Percentiles rank a stretch among this genome's conserved stretches.
These are phyloP conservation scores for Crotophaga sulcirostris DNA, from an alignment of 2,113 vertebrate genomes.

Conservation along the genomic window DNA sequence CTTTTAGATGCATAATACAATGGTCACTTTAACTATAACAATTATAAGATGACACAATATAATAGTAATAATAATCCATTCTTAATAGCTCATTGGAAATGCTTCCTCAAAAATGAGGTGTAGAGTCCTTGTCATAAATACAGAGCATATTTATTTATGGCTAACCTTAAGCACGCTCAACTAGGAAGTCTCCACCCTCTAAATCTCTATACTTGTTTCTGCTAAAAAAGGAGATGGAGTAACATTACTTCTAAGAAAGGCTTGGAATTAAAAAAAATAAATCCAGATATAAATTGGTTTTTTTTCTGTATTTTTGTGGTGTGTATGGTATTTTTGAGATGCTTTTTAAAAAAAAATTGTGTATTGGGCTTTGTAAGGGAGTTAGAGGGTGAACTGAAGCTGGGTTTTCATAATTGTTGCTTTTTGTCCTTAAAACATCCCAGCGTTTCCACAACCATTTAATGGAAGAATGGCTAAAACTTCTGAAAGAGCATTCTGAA, in stretches of 20 bases:
- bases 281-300: accelerated
- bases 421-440: not conserved
- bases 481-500: not conserved
- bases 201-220: not conserved
- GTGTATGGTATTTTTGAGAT: not conserved
- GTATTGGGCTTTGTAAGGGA: not conserved
- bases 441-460: not conserved
- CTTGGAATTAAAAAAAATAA: not conserved
- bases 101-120: not conserved
- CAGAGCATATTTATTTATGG: not conserved
- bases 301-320: accelerated
- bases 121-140: not conserved
- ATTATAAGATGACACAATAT: not conserved
- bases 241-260: not conserved
- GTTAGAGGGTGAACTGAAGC: not conserved
- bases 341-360: not conserved
- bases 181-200: not conserved
- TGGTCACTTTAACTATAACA: not conserved
- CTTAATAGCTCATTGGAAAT: not conserved
- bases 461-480: not conserved
- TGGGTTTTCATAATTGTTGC: not conserved
- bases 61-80: too few relatives aligned
- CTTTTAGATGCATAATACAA: not conserved
- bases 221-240: not conserved
- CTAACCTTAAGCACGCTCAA: accelerated